Evolutionary conservation across 2,797 vertebrate genomes (phyloP).

Genomic region (Somateria mollissima): DNA sequence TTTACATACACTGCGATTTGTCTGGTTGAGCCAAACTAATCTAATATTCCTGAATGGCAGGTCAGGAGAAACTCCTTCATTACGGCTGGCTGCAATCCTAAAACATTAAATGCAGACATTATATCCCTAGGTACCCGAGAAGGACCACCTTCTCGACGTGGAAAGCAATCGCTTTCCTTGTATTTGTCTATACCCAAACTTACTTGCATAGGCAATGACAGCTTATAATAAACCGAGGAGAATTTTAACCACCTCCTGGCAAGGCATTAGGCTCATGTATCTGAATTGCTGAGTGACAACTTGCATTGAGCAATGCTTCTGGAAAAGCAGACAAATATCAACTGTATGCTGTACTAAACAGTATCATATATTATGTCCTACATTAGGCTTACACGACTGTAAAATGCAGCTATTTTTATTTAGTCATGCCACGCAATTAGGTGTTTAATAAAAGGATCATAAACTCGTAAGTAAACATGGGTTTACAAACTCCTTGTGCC

Average conservation of each 20-base stretch:
- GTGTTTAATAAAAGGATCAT: background rate
- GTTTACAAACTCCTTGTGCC: background rate
- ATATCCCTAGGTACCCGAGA: background rate
- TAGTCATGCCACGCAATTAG: background rate
- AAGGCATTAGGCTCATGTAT: background rate
- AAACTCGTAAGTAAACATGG: background rate
- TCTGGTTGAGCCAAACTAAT: background rate
- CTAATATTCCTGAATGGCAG: background rate
- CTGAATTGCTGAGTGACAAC: background rate
- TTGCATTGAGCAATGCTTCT: background rate
- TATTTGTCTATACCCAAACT: background rate
- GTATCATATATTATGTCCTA: background rate
- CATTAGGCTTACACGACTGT: background rate
- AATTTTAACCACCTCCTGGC: conserved; percentile 27
- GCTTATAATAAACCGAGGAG: background rate
- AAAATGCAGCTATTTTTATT: conserved; percentile 1
- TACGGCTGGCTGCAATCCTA: background rate
- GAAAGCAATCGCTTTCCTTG: background rate
- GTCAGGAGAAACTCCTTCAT: conserved; percentile 12
- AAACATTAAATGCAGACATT: background rate
- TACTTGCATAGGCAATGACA: background rate
- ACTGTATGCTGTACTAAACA: background rate
- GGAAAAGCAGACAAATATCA: background rate
- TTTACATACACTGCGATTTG: background rate
- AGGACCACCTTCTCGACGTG: background rate